These are phyloP conservation scores for Lycia hirtaria DNA, from an alignment of 2,888 invertebrate species.

Conservation along the genomic window DNA sequence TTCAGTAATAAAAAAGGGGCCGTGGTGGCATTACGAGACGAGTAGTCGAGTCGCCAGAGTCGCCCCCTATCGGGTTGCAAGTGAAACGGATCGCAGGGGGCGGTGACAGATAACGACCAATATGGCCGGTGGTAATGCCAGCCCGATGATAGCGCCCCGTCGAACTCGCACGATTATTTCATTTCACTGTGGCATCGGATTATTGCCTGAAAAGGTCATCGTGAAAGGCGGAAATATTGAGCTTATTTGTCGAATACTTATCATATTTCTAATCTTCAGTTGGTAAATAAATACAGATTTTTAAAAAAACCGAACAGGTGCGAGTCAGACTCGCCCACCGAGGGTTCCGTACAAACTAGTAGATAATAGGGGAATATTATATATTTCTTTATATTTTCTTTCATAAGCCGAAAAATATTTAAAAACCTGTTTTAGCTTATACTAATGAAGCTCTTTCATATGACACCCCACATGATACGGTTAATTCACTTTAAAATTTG, in stretches of 20 bases:
- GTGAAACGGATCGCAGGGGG: constrained; percentile 82
- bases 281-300: too few relatives aligned
- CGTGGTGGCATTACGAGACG: constrained; percentile 79
- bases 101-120: constrained; percentile 82
- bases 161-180: constrained; percentile 42
- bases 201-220: constrained; percentile 25
- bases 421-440: too few relatives aligned
- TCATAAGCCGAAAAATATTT: too few relatives aligned
- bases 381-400: too few relatives aligned
- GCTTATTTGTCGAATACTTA: not conserved
- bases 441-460: too few relatives aligned
- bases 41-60: constrained; percentile 72
- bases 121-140: constrained; percentile 76
- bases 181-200: constrained; percentile 32
- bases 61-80: constrained; percentile 85
- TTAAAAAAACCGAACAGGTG: too few relatives aligned
- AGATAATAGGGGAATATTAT: too few relatives aligned
- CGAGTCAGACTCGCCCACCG: too few relatives aligned
- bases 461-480: too few relatives aligned
- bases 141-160: constrained; percentile 60
- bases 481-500: too few relatives aligned
- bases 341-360: too few relatives aligned
- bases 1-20: constrained; percentile 84
- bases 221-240: constrained; percentile 12
- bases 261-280: too few relatives aligned